Base-by-base conservation (phyloP, 2,888 invertebrate species). In the Rambutsinella grinnellia region DNA sequence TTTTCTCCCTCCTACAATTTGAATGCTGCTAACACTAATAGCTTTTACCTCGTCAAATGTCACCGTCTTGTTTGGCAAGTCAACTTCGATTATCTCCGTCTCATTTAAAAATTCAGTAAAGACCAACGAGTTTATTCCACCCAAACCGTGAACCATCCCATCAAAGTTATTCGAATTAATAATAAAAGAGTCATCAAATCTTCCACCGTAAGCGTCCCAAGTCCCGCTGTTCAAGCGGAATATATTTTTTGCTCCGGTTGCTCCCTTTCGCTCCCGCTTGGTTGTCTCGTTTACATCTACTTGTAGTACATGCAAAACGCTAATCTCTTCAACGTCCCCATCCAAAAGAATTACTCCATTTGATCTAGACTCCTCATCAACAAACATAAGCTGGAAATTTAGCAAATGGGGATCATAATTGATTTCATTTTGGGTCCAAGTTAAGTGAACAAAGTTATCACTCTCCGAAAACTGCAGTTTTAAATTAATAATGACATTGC, bases 121-220 rank as follows among this genome's bases (percentile, higher is more conserved):
- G 13, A 47, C 27, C 3, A 65, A 21, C 10, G 65, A 26, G 36
- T 65, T 65, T 13, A 28, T 19, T 53, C 65, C 65, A 23, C 65
- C 65, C 19, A 47, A 19, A 17, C 65, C 65, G 19, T 65, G 23
- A 19, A 65, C 17, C 19, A 2, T 28, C n/a, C 65, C 65, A 2
- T 8, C 2, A 47, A 62, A 47, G 19, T 13, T 6, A 21, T 51
- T 27, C 13, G 8, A 5, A 3, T 65, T 27, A 2, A 65, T 5
- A 26, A 53, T 13, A 28, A 65, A 65, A 3, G 65, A 28, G 65
- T 65, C 65, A 53, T 65, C 54, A 6, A 21, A 23, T 21, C 2
- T 27, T 2, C 65, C 65, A 2, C 65, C 65, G 24, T 6, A 36
- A 13, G 54, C 65, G 8, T 65, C 53, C 65, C 65, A 65, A 19